These are phyloP conservation scores for Ceratosolen solmsi DNA, from an alignment of 1,140 invertebrate species.

Conservation along the genomic window DNA sequence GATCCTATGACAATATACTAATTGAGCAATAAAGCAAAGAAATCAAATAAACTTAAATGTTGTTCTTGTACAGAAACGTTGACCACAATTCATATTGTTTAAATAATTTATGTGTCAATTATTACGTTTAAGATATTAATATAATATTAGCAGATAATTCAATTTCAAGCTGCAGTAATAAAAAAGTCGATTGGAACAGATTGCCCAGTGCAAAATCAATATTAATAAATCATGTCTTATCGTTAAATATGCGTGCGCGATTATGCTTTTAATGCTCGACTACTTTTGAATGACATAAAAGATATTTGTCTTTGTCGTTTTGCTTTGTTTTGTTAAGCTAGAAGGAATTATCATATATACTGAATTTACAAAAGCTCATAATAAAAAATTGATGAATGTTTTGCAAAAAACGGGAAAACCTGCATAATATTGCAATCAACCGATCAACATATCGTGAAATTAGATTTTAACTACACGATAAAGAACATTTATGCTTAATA, in stretches of 20 bases:
- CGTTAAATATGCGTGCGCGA: not conserved
- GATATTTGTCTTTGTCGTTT: conserved; percentile 5
- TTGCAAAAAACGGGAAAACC: conserved; percentile 8
- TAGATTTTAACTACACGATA: conserved; percentile 9
- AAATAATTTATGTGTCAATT: not conserved
- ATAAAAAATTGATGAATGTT: not conserved
- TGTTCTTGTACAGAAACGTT: not conserved
- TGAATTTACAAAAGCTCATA: conserved; percentile 1
- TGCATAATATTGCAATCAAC: not conserved
- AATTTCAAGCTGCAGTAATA: not conserved
- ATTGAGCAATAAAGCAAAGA: not conserved
- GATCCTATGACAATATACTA: not conserved
- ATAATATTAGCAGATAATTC: conserved; percentile 8
- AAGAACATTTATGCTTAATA: not conserved
- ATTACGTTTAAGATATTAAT: not conserved
- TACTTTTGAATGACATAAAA: not conserved
- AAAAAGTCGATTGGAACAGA: conserved; percentile 4
- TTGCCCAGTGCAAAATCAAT: not conserved
- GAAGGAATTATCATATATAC: conserved; percentile 1
- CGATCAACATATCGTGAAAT: conserved; percentile 1
- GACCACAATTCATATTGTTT: not conserved
- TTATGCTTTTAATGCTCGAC: not conserved
- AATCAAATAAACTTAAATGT: not conserved
- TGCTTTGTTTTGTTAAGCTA: not conserved
- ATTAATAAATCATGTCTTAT: conserved; percentile 20